phyloP scores from a whole-genome alignment of 2,888 invertebrate genomes.

The Caenorhabditis auriculariae region DNA sequence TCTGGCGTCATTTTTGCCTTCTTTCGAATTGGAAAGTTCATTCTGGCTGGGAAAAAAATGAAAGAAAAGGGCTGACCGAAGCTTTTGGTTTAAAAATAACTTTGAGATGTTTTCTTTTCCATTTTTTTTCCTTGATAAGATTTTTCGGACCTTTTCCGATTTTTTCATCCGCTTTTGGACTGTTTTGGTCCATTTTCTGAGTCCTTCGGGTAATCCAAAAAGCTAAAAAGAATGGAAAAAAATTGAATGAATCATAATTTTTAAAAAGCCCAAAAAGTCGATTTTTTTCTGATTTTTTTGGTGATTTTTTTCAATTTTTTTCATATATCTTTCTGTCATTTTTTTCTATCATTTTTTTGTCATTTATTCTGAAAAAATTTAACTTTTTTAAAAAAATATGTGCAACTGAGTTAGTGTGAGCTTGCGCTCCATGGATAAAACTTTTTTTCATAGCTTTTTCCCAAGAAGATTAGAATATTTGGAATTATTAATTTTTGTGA shows the following conservation, averaged over 20 bases:
- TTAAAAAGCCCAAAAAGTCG: not conserved
- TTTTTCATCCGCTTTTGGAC: constrained; percentile 6
- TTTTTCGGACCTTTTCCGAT: constrained; percentile 1
- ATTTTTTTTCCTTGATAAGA: not conserved
- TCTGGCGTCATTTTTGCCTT: too few species aligned
- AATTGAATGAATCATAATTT: constrained; percentile 1
- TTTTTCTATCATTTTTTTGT: not conserved
- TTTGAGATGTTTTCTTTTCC: not conserved
- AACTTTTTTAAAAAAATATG: too few species aligned
- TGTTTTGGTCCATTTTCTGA: too few species aligned
- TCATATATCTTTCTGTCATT: not conserved
- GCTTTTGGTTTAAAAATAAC: not conserved
- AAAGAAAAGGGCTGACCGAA: too few species aligned
- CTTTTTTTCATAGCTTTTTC: not conserved
- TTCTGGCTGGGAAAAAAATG: not conserved
- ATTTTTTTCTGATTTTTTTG: not conserved
- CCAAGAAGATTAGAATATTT: not conserved
- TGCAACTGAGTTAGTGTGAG: too few species aligned
- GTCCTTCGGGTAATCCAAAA: too few species aligned
- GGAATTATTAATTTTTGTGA: too few species aligned
- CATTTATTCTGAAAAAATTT: not conserved
- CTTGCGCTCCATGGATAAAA: too few species aligned
- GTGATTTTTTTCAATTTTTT: not conserved
- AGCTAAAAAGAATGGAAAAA: not conserved
- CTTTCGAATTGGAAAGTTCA: constrained; percentile 6